These are phyloP conservation scores for Nerophis lumbriciformis DNA, from an alignment of 2,113 vertebrate genomes.

Conservation along the genomic window DNA sequence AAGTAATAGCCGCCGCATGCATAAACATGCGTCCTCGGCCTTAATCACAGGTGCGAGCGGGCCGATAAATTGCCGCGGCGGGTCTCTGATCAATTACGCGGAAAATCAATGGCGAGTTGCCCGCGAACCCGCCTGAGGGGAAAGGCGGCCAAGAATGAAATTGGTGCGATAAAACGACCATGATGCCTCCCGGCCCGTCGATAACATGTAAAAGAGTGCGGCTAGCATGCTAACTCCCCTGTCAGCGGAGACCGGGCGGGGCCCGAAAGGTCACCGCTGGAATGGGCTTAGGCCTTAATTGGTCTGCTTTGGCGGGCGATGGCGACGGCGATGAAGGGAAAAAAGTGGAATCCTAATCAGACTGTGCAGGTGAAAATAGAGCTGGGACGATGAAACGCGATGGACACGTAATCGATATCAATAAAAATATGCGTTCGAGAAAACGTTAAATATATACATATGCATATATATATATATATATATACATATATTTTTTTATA, in stretches of 20 bases:
- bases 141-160: conserved; percentile 76
- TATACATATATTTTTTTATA: no score
- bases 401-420: background rate
- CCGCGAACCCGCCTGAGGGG: conserved; percentile 72
- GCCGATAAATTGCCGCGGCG: conserved; percentile 71
- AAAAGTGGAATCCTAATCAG: conserved; percentile 9
- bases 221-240: conserved; percentile 58
- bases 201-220: conserved; percentile 71
- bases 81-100: conserved; percentile 71
- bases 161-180: conserved; percentile 74
- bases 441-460: no score
- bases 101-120: conserved; percentile 70
- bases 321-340: background rate
- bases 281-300: conserved; percentile 64
- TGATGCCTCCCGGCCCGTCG: conserved; percentile 57
- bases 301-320: conserved; percentile 45
- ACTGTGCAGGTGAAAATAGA: background rate
- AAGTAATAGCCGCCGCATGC: conserved; percentile 44
- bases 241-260: conserved; percentile 53
- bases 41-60: conserved; percentile 72
- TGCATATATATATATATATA: no score
- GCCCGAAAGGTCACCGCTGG: conserved; percentile 49
- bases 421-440: background rate
- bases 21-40: conserved; percentile 58
- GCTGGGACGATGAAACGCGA: background rate